Base-by-base conservation (phyloP, 2,888 invertebrate genomes). In the Leptogaster cylindrica region DNA sequence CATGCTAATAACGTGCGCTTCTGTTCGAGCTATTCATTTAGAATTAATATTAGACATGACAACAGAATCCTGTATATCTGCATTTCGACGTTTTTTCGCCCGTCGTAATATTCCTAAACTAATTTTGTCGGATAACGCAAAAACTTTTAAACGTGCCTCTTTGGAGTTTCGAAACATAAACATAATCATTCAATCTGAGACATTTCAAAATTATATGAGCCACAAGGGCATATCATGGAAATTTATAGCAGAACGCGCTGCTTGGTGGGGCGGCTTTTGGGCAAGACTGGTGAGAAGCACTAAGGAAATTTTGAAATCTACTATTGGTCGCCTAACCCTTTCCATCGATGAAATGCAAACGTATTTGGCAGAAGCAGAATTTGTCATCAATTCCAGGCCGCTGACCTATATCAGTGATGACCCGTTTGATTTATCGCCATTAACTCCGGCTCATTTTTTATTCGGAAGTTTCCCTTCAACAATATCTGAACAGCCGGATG, bases 351-450 rank as follows among this genome's bases (percentile, higher is more conserved):
- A 65, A 33, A 23, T 64, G 18, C 27, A 65, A 33, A 64, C 64
- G 2, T 48, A 48, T 14, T 33, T 64, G 14, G 23, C 64, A 2
- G 64, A 64, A 3, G 64, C 51, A 14, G 65, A 65, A 23, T 25
- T 14, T 18, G 33, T 65, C 16, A 39, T 65, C 6, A 65, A 65
- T 18, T 25, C 14, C 23, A 27, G 65, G 39, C 65, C 50, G 2
- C 39, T 65, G 1, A 64, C 64, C 18, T 48, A 64, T 48, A 33
- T 46, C 8, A 33, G 31, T 20, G 64, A 64, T 48, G 64, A 64
- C n/a, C 64, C 64, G 6, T 31, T 64, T 18, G 64, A 64, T n/a
- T 20, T 64, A 31, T 48, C 64, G 18, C 48, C 64, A 7, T 31
- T 64, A 7, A 64, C 64, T 10, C 64, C 46, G 1, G 10, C 64